A percentile compares a stretch with the other conserved stretches of the same genome.
Conservation (phyloP, 2,797 vertebrate genomes). For the Diplodus puntazzo region DNA sequence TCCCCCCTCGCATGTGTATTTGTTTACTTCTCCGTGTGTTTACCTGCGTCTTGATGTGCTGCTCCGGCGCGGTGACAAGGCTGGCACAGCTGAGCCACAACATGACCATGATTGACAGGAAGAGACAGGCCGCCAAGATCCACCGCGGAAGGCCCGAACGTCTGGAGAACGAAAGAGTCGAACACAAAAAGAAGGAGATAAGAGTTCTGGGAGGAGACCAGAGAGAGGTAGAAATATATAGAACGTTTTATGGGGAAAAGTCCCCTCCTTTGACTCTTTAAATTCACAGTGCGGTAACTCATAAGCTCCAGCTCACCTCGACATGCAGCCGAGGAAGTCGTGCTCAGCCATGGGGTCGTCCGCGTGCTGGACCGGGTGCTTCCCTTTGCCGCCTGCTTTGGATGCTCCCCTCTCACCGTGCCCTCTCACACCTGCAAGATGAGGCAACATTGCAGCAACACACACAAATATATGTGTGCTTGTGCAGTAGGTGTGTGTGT, state of each 20-base stretch:
- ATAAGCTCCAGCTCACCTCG: slow-evolving; percentile 85
- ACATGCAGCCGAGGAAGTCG: slow-evolving; percentile 98
- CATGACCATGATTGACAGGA: slow-evolving; percentile 97
- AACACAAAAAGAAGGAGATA: not conserved
- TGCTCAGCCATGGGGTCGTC: slow-evolving; percentile 88
- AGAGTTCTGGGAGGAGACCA: not conserved
- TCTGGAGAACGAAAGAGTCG: slow-evolving; percentile 74
- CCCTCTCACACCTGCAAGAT: slow-evolving; percentile 69
- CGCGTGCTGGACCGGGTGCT: slow-evolving; percentile 79
- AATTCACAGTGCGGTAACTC: no score
- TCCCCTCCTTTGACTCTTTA: not conserved
- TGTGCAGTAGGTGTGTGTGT: not conserved
- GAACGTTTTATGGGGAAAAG: not conserved
- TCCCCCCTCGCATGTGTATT: not conserved
- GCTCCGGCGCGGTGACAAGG: slow-evolving; percentile 93
- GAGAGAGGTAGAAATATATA: not conserved
- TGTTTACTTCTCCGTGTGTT: not conserved
- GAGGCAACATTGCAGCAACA: not conserved
- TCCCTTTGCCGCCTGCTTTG: slow-evolving; percentile 81
- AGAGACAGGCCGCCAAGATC: slow-evolving; percentile 96
- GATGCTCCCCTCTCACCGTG: slow-evolving; percentile 82
- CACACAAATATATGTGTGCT: not conserved
- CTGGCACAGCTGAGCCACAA: slow-evolving; percentile 98
- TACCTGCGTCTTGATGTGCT: slow-evolving; percentile 95
- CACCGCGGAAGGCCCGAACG: slow-evolving; percentile 96